These are phyloP conservation scores for Andrena camellia DNA, from an alignment of 2,888 invertebrate species.

Conservation along the genomic window DNA sequence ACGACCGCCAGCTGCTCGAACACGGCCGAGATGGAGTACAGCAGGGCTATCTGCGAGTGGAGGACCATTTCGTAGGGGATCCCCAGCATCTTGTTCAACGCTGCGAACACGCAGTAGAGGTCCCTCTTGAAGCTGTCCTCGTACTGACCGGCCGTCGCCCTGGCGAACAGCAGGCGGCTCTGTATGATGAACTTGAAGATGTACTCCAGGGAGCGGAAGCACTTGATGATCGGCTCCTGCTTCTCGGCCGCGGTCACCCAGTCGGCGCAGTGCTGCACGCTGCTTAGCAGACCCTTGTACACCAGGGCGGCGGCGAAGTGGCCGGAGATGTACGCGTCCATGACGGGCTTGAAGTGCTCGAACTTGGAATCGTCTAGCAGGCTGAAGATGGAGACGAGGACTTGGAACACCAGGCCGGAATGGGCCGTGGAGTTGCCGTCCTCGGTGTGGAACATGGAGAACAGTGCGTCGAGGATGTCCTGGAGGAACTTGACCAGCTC, in stretches of 20 bases:
- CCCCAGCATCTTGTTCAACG: slow-evolving; percentile 91
- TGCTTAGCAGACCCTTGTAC: slow-evolving; percentile 95
- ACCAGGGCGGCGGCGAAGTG: slow-evolving; percentile 98
- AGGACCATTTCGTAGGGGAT: slow-evolving; percentile 91
- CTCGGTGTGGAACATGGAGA: slow-evolving; percentile 96
- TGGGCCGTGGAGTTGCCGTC: slow-evolving; percentile 95
- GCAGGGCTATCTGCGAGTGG: slow-evolving; percentile 92
- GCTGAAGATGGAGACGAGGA: slow-evolving; percentile 96
- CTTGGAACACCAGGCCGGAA: slow-evolving; percentile 96
- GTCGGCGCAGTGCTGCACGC: slow-evolving; percentile 96
- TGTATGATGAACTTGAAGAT: slow-evolving; percentile 97
- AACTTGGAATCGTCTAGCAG: slow-evolving; percentile 95
- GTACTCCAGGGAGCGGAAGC: slow-evolving; percentile 95
- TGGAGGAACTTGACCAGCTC: slow-evolving; percentile 97
- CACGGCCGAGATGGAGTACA: slow-evolving; percentile 93
- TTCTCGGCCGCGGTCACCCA: slow-evolving; percentile 94
- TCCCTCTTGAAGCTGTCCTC: slow-evolving; percentile 95
- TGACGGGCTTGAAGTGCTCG: slow-evolving; percentile 96
- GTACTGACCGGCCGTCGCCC: slow-evolving; percentile 95
- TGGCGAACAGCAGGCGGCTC: slow-evolving; percentile 92
- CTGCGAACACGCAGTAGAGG: slow-evolving; percentile 92
- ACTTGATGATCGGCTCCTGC: slow-evolving; percentile 95
- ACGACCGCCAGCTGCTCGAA: slow-evolving; percentile 93
- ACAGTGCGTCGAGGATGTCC: slow-evolving; percentile 96
- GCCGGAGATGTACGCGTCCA: slow-evolving; percentile 97